phyloP scores from a whole-genome alignment of 2,113 vertebrate species.

The Corvus cornix region DNA sequence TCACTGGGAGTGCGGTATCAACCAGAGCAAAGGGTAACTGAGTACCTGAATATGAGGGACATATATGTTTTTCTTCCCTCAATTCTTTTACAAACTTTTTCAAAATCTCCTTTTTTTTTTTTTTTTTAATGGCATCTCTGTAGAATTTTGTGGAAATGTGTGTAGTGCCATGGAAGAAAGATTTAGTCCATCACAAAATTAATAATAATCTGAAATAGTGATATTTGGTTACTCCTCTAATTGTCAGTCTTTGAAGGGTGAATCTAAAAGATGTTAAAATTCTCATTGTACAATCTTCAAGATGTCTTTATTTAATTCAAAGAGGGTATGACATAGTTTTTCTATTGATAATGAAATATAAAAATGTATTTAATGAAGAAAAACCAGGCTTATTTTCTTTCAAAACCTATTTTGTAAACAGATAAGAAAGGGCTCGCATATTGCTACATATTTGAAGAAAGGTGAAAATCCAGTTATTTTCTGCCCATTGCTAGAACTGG shows the following conservation, averaged over 20 bases:
- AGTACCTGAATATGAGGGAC: not conserved
- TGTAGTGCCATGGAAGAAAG: not conserved
- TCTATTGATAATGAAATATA: not conserved
- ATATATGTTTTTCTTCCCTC: not conserved
- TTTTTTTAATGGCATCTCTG: not conserved
- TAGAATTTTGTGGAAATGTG: not conserved
- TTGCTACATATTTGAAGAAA: not conserved
- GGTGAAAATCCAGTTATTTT: not conserved
- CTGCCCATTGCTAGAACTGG: not conserved
- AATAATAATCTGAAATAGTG: not conserved
- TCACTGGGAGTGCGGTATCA: not conserved
- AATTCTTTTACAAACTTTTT: not conserved
- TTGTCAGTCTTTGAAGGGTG: not conserved
- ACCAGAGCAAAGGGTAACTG: not conserved
- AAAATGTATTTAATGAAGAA: not conserved
- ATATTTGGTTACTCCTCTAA: not conserved
- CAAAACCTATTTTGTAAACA: not conserved
- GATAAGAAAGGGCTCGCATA: not conserved
- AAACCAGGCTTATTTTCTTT: not conserved
- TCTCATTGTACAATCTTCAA: not conserved
- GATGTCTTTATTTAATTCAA: not conserved
- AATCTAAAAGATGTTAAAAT: not conserved
- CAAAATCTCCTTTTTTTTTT: not conserved
- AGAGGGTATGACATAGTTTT: not conserved
- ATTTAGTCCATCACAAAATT: not conserved